Evolutionary conservation across 2,888 invertebrate species (phyloP).

Genomic region (Lacanobia oleracea): DNA sequence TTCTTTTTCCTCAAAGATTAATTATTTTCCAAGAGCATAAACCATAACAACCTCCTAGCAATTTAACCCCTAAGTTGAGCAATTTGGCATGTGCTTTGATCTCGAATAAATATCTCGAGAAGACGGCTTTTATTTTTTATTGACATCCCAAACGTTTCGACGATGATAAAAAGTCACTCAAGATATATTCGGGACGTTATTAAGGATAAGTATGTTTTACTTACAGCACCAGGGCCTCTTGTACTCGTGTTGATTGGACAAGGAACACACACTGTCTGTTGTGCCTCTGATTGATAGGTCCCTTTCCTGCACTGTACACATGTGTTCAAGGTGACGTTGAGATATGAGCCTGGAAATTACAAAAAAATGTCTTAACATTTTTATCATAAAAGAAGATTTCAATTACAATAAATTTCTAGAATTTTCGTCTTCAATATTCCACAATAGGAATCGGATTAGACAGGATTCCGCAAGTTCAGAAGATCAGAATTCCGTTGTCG

Average conservation of each 20-base stretch:
- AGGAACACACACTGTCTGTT: conserved; percentile 96
- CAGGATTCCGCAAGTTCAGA: conserved; percentile 40
- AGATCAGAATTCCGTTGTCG: conserved; percentile 48
- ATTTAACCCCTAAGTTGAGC: conserved; percentile 37
- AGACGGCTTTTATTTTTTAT: conserved; percentile 51
- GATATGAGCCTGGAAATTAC: conserved; percentile 92
- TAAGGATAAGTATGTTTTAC: conserved; percentile 74
- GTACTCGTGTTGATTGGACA: conserved; percentile 98
- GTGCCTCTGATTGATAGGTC: conserved; percentile 96
- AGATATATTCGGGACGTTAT: conserved; percentile 45
- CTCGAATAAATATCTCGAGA: conserved; percentile 45
- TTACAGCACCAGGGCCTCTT: conserved; percentile 94
- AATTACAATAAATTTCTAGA: conserved; percentile 13
- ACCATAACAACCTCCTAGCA: conserved; percentile 28
- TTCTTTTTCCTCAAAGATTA: not conserved
- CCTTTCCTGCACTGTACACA: conserved; percentile 97
- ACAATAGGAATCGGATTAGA: conserved; percentile 27
- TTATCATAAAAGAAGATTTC: conserved; percentile 6
- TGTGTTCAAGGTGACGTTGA: conserved; percentile 96
- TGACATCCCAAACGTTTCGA: conserved; percentile 54
- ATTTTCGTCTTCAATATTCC: conserved; percentile 24
- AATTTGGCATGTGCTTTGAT: conserved; percentile 50
- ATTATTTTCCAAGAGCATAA: conserved; percentile 19
- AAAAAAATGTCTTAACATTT: conserved; percentile 16
- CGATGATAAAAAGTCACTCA: conserved; percentile 48